Base-by-base conservation (phyloP, 2,113 vertebrate species). In the Syngnathus typhle region DNA sequence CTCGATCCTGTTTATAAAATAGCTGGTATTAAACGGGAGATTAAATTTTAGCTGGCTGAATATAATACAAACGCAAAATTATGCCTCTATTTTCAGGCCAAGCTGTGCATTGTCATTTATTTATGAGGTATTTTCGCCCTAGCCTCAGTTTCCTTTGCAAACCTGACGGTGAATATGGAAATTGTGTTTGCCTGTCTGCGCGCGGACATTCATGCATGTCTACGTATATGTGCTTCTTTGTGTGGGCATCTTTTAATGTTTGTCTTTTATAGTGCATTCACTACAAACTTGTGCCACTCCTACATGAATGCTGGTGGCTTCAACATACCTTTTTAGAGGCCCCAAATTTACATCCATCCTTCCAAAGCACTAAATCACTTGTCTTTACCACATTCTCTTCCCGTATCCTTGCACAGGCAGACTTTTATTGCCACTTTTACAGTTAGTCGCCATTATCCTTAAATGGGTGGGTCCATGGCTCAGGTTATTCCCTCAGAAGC, bases 61-160 rank as follows among this genome's bases (percentile, higher is more conserved):
- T 93, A 92, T 94, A 94, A 96, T 93, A 92, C 93, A 94, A 95
- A 95, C 91, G 91, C 88, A 93, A 93, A 95, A 95, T 95, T 93
- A 94, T 93, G 93, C 94, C 91, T 92, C 91, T 90, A 90, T 94
- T 95, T 93, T 90, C 91, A 90, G 87, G 85, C 88, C 90, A 91
- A 93, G 90, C 86, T 88, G 83, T 85, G 86, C 92, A 94, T 94
- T 95, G 93, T 95, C 88, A 94, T 94, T 97, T 96, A 98, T 98
- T 96, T 98, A 98, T 98, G 93, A 94, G 92, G 8, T 52, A 91
- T 93, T 75, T 84, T 93, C 90, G 87, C 93, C 90, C 67, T 76
- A 67, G 65, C 65, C 67, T 74, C 71, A 91, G 87, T 88, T 92
- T 91, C 90, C 79, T 86, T 86, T 88, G 88, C 82, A 82, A 80